These are phyloP conservation scores for Eptesicus fuscus DNA, from an alignment of 2,113 vertebrate genomes.

Conservation along the genomic window DNA sequence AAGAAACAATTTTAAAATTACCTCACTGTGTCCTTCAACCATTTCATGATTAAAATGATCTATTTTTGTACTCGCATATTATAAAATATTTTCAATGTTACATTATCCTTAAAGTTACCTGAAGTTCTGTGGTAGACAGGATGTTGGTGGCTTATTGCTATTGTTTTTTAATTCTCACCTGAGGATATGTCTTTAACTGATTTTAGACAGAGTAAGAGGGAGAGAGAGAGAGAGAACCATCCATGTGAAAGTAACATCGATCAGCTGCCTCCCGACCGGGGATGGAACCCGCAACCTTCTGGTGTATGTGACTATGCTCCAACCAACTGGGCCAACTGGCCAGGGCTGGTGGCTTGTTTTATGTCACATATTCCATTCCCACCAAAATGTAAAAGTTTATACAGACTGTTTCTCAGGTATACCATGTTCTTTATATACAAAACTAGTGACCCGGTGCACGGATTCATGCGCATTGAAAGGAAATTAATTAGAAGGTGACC, in stretches of 20 bases:
- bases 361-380: not conserved
- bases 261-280: not conserved
- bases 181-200: not conserved
- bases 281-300: not conserved
- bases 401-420: not conserved
- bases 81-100: conserved; percentile 16
- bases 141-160: not conserved
- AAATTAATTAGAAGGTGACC: too few relatives aligned
- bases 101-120: not conserved
- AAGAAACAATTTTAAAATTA: conserved; percentile 17
- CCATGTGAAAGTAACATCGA: not conserved
- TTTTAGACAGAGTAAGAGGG: not conserved
- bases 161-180: not conserved
- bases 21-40: not conserved
- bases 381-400: not conserved
- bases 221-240: not conserved
- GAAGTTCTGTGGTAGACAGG: not conserved
- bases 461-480: too few relatives aligned
- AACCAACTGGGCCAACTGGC: not conserved
- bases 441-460: not conserved
- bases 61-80: not conserved
- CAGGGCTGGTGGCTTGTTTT: not conserved
- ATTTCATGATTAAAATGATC: not conserved
- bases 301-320: too few relatives aligned
- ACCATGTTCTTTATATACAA: not conserved